These are phyloP conservation scores for Aphelenchoides fujianensis DNA, from an alignment of 1,140 invertebrate genomes.

Conservation along the genomic window DNA sequence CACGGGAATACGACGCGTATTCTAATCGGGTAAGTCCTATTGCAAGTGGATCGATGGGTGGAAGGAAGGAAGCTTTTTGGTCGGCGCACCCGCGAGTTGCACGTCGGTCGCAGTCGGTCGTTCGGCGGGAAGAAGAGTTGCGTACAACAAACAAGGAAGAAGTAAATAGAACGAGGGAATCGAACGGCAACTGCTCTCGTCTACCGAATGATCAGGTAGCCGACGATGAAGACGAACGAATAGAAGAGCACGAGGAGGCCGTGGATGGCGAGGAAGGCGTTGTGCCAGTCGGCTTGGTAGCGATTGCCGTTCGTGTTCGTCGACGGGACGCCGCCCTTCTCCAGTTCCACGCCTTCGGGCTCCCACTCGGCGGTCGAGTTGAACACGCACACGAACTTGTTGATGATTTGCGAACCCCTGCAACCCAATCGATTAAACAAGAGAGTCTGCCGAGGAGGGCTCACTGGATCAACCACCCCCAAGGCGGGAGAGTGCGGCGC, in stretches of 20 bases:
- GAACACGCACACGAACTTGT: slow-evolving; percentile 53
- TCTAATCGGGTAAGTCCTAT: too few relatives aligned
- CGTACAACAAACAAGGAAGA: too few relatives aligned
- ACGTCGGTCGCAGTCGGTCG: too few relatives aligned
- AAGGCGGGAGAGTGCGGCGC: slow-evolving; percentile 53
- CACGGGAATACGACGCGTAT: too few relatives aligned
- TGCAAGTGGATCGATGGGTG: too few relatives aligned
- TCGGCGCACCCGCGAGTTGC: too few relatives aligned
- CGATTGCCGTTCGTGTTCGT: slow-evolving; percentile 19
- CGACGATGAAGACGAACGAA: slow-evolving; percentile 39
- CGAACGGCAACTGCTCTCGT: too few relatives aligned
- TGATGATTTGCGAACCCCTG: slow-evolving; percentile 43
- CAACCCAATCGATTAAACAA: too few relatives aligned
- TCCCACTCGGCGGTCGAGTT: slow-evolving; percentile 38
- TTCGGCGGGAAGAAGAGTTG: too few relatives aligned
- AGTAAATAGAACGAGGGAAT: too few relatives aligned
- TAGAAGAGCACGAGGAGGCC: slow-evolving; percentile 21
- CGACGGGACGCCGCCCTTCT: slow-evolving; percentile 38
- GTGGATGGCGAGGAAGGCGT: slow-evolving; percentile 43
- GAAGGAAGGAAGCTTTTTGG: too few relatives aligned
- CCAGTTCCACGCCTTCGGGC: slow-evolving; percentile 45
- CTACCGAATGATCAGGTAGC: slow-evolving; percentile 42
- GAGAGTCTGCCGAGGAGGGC: not conserved
- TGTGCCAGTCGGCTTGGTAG: slow-evolving; percentile 44
- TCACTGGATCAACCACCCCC: slow-evolving; percentile 53